Percentiles rank a stretch among this genome's conserved stretches.
These are phyloP conservation scores for Oscheius myriophilus DNA, from an alignment of 2,888 invertebrate species.

Conservation along the genomic window DNA sequence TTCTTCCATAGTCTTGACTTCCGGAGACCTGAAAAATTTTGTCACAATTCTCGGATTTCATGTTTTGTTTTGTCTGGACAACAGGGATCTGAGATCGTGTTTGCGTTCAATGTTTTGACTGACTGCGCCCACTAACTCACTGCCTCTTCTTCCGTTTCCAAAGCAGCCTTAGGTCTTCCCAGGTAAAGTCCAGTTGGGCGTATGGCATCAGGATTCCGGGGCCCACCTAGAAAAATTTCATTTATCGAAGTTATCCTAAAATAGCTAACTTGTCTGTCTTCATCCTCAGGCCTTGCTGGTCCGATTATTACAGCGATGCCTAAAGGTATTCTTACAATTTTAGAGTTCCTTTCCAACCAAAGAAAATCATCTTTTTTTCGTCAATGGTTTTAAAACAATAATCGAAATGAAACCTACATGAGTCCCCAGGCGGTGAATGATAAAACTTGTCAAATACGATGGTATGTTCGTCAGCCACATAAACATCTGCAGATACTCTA, in stretches of 20 bases:
- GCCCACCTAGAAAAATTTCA: neutral
- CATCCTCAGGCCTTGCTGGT: constrained; percentile 8
- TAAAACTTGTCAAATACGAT: constrained; percentile 31
- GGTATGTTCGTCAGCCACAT: constrained; percentile 34
- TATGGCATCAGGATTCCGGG: constrained; percentile 27
- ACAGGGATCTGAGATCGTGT: too few relatives aligned
- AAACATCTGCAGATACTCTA: constrained; percentile 22
- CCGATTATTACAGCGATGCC: constrained; percentile 20
- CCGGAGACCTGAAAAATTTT: neutral
- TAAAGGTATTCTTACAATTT: too few relatives aligned
- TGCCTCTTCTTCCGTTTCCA: neutral
- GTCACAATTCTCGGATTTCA: too few relatives aligned
- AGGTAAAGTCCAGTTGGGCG: constrained; percentile 20
- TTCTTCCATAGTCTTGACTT: constrained; percentile 7
- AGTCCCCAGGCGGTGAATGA: too few relatives aligned
- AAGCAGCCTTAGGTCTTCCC: constrained; percentile 18
- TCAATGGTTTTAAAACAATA: too few relatives aligned
- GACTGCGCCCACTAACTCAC: constrained; percentile 1
- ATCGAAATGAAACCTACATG: too few relatives aligned
- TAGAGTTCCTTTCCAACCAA: too few relatives aligned
- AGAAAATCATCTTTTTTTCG: too few relatives aligned
- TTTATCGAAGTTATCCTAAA: neutral
- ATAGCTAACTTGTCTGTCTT: neutral
- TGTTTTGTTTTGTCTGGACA: too few relatives aligned
- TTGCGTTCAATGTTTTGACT: too few relatives aligned